Conservation (phyloP, 2,113 vertebrate species). For the Gavia stellata region DNA sequence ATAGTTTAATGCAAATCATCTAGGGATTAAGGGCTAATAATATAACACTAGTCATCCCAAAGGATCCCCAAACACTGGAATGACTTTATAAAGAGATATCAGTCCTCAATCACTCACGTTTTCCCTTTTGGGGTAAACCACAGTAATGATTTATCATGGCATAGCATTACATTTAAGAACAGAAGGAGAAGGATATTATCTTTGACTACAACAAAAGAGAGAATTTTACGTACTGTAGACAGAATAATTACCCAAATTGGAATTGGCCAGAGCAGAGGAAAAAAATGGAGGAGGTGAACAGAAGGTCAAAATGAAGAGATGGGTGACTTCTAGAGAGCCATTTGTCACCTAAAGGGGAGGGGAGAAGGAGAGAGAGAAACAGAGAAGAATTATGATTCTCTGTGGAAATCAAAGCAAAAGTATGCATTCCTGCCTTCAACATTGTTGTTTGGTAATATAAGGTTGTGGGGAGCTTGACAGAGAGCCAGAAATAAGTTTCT, state of each 20-base stretch:
- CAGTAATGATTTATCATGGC: constrained; percentile 40
- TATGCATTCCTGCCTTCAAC: constrained; percentile 65
- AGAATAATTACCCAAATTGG: constrained; percentile 67
- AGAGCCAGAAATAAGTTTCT: constrained; percentile 71
- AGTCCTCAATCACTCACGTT: constrained; percentile 17
- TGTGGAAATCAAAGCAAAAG: constrained; percentile 69
- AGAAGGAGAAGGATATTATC: constrained; percentile 46
- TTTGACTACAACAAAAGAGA: constrained; percentile 46
- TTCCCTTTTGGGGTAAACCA: constrained; percentile 43
- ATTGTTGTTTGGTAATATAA: constrained; percentile 67
- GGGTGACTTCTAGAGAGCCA: constrained; percentile 60
- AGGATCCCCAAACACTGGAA: constrained; percentile 28
- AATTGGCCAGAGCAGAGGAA: constrained; percentile 17
- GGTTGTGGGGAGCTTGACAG: constrained; percentile 72
- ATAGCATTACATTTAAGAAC: constrained; percentile 36
- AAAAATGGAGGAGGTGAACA: constrained; percentile 60
- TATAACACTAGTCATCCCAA: constrained; percentile 35
- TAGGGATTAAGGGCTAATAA: constrained; percentile 40
- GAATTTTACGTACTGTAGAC: constrained; percentile 53
- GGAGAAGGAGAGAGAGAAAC: constrained; percentile 22
- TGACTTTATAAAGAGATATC: constrained; percentile 41
- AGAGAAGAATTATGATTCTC: constrained; percentile 67
- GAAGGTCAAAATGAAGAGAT: constrained; percentile 62
- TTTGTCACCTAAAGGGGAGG: constrained; percentile 62
- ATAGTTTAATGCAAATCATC: constrained; percentile 18